Evolutionary conservation across 1,140 invertebrate species (phyloP), one percentile per base, ranked within the genome.

Genomic region (Calliphora vicina): DNA sequence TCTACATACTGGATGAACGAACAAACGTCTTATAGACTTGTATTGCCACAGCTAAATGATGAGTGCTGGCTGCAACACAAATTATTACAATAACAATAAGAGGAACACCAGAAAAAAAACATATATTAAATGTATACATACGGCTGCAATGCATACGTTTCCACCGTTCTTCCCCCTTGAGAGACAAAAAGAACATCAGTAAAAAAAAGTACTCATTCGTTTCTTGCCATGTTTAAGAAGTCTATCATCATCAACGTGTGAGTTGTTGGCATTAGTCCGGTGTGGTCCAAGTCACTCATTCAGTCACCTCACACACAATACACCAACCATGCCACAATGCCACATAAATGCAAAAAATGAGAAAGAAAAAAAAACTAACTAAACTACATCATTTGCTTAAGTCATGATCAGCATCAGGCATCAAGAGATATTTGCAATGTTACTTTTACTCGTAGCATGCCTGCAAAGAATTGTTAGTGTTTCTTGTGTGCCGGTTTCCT

Each of bases 261-360:
- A 6, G 61, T 67, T 67, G 61, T 67, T 67, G 61, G 61, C 61
- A 67, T 67, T 67, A 67, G 61, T 67, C 61, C 61, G 61, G 61
- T 67, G 61, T 67, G 61, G 61, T 67, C 61, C 61, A 67, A 67
- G 61, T 67, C 61, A 67, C 61, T 23, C 20, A 67, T 67, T 67
- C 61, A 67, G n/a, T 67, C 61, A 67, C 61, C 61, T 67, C 61
- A 25, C 61, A 67, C 23, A 67, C 6, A 23, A 23, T 67, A 43
- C 12, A 43, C 5, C 50, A 57, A 6, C 13, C 10, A 67, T 67
- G 20, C 61, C 6, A 23, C 61, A 67, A 67, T 23, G 50, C 15
- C 10, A 67, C 61, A 67, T 4, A 67, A 23, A n/a, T 15, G 45
- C 13, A 17, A 57, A 15, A 50, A 50, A 17, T 17, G 15, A 13